Evolutionary conservation across 2,888 invertebrate species (phyloP).

Genomic region (Pharmacophagus antenor): DNA sequence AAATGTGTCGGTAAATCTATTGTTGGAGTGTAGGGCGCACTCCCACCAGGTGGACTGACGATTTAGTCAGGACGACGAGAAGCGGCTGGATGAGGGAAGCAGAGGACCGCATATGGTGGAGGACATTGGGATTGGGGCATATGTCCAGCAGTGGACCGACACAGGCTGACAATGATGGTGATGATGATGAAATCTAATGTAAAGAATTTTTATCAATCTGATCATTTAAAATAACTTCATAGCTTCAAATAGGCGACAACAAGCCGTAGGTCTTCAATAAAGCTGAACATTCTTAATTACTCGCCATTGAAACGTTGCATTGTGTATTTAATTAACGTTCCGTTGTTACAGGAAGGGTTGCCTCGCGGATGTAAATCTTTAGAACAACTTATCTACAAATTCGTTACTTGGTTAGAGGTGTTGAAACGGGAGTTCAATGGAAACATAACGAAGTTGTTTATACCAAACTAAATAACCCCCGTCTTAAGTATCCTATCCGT

Average conservation of each 20-base stretch:
- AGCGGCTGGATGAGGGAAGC: too few species aligned
- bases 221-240: too few species aligned
- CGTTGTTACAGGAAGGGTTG: constrained; percentile 18
- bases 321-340: constrained; percentile 26
- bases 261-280: not conserved
- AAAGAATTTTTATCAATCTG: too few species aligned
- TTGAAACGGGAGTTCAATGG: constrained; percentile 11
- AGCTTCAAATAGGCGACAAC: constrained; percentile 5
- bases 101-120: too few species aligned
- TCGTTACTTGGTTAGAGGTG: constrained; percentile 16
- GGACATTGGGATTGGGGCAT: too few species aligned
- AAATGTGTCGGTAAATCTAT: too few species aligned
- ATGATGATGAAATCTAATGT: too few species aligned
- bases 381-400: constrained; percentile 6
- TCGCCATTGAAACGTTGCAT: constrained; percentile 15
- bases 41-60: too few species aligned
- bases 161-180: too few species aligned
- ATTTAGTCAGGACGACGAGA: too few species aligned
- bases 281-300: constrained; percentile 24
- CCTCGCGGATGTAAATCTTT: constrained; percentile 20
- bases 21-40: too few species aligned
- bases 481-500: constrained; percentile 9
- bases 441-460: constrained; percentile 21
- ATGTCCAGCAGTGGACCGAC: too few species aligned
- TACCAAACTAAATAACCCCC: constrained; percentile 9